Conservation (phyloP, 2,888 invertebrate species). For the Drosophila fulvimacula region DNA sequence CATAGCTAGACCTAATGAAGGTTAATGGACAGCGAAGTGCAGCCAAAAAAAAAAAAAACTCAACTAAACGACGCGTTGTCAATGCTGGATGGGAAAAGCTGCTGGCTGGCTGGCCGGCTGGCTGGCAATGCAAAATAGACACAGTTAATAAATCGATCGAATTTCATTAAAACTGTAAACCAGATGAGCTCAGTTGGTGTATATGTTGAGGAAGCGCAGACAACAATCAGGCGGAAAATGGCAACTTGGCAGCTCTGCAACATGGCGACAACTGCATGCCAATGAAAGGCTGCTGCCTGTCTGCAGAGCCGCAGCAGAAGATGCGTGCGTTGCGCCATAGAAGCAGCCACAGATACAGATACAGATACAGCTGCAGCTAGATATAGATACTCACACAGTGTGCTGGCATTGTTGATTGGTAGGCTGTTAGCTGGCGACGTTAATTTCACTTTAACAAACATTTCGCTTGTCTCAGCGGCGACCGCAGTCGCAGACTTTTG, state of each 20-base stretch:
- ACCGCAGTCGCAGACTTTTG: conserved; percentile 54
- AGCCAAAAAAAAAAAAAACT: conserved; percentile 44
- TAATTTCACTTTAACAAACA: conserved; percentile 82
- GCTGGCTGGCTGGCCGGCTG: not conserved
- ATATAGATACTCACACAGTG: conserved; percentile 43
- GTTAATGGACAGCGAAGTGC: conserved; percentile 73
- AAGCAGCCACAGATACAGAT: conserved; percentile 31
- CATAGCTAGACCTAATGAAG: conserved; percentile 69
- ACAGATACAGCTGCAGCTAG: conserved; percentile 20
- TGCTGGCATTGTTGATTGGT: conserved; percentile 74
- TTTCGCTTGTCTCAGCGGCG: conserved; percentile 72
- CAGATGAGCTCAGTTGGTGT: conserved; percentile 29
- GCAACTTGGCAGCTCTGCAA: conserved; percentile 39
- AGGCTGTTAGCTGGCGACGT: conserved; percentile 75
- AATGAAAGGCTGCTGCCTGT: conserved; percentile 58
- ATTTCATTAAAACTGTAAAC: conserved; percentile 78
- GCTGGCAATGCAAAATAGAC: conserved; percentile 36
- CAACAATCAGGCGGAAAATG: conserved; percentile 75
- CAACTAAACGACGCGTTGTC: conserved; percentile 3
- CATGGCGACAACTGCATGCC: conserved; percentile 67
- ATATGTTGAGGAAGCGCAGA: conserved; percentile 59
- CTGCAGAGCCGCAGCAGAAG: conserved; percentile 29
- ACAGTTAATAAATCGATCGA: conserved; percentile 82
- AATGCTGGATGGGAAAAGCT: not conserved
- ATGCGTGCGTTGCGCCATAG: conserved; percentile 35